A percentile compares a stretch with the other conserved stretches of the same genome.
These are phyloP conservation scores for Amorpha juglandis DNA, from an alignment of 2,888 invertebrate genomes.

Conservation along the genomic window DNA sequence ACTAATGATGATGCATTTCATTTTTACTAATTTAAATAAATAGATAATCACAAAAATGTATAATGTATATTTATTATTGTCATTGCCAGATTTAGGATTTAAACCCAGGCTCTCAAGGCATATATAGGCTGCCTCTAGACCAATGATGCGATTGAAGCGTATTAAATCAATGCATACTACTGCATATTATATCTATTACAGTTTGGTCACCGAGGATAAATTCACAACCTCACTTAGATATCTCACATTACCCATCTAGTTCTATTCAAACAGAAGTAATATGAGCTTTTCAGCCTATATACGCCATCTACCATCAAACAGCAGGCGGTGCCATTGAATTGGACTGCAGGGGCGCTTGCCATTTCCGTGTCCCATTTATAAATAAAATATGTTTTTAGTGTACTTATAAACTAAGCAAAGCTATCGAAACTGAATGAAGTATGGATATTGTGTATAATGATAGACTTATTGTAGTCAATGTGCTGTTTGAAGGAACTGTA, in stretches of 20 bases:
- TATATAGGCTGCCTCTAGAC: no score
- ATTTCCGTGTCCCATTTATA: constrained; percentile 2
- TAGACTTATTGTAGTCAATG: not conserved
- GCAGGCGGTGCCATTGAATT: constrained; percentile 5
- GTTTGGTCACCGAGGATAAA: not conserved
- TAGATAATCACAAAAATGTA: no score
- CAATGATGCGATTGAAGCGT: no score
- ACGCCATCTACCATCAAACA: constrained; percentile 11
- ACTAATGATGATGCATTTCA: no score
- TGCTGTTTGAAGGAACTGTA: no score
- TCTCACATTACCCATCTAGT: constrained; percentile 1
- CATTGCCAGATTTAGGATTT: no score
- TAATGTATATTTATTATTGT: no score
- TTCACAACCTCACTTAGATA: not conserved
- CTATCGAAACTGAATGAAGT: not conserved
- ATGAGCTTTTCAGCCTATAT: constrained; percentile 3
- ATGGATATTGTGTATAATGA: not conserved
- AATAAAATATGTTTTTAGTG: constrained; percentile 3
- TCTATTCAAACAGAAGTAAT: constrained; percentile 16
- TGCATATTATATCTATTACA: no score
- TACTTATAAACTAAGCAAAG: not conserved
- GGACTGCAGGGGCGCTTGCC: not conserved
- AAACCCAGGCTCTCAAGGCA: no score
- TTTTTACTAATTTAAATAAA: no score
- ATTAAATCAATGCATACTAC: no score